Evolutionary conservation across 2,113 vertebrate genomes (phyloP).

Genomic region (Prinia subflava): DNA sequence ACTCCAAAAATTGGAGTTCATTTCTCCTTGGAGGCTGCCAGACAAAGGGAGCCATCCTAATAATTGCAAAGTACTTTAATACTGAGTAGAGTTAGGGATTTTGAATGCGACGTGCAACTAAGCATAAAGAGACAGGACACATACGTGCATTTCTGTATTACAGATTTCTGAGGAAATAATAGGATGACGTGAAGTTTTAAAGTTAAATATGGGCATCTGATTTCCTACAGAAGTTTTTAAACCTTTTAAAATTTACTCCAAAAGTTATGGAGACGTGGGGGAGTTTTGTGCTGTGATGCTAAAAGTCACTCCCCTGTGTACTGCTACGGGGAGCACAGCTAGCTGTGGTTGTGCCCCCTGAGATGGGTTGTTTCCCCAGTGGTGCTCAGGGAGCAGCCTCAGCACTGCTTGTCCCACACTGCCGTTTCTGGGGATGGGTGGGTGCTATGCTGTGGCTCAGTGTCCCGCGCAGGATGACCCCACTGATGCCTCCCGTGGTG

Average conservation of each 20-base stretch:
- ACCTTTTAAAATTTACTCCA: background rate
- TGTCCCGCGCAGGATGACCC: background rate
- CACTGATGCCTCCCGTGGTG: rapidly evolving
- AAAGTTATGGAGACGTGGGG: background rate
- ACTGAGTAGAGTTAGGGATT: background rate
- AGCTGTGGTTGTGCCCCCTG: rapidly evolving
- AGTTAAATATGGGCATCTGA: background rate
- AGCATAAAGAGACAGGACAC: background rate
- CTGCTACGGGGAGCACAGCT: background rate
- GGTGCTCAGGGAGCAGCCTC: background rate
- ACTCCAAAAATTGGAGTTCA: background rate
- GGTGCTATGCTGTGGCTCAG: background rate
- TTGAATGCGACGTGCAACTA: background rate
- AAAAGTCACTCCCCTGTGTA: background rate
- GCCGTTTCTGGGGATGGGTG: background rate
- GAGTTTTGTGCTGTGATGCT: background rate
- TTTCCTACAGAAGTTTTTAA: background rate
- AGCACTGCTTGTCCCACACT: background rate
- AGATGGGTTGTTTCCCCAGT: background rate
- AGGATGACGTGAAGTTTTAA: background rate
- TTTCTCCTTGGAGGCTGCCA: background rate
- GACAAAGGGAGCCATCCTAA: background rate
- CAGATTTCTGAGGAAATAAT: background rate
- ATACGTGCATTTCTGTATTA: background rate
- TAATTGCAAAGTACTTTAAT: background rate